Evolutionary conservation across 2,888 invertebrate species (phyloP).

Genomic region (Mellilla xanthometata): DNA sequence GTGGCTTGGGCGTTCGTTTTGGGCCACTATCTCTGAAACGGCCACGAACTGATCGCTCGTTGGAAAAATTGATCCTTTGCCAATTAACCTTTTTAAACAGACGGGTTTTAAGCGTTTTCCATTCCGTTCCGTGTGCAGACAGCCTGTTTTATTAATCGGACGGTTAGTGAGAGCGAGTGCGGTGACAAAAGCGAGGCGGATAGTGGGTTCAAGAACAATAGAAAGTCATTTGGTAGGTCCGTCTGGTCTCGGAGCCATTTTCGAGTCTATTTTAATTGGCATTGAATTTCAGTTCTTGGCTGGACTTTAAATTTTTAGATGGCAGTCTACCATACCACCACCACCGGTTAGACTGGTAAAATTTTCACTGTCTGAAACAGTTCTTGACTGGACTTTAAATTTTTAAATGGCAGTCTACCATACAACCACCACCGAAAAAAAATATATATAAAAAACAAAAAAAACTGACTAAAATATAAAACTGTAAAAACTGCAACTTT

Average conservation of each 20-base stretch:
- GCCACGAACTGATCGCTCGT: constrained; percentile 45
- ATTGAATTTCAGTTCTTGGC: constrained; percentile 41
- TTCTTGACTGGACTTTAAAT: constrained; percentile 11
- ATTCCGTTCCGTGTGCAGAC: constrained; percentile 47
- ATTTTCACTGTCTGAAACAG: too few relatives aligned
- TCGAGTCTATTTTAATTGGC: constrained; percentile 65
- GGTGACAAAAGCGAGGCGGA: constrained; percentile 60
- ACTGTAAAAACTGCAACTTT: too few relatives aligned
- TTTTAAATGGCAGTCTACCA: too few relatives aligned
- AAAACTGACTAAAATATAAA: too few relatives aligned
- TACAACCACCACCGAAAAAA: too few relatives aligned
- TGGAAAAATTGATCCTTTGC: constrained; percentile 36
- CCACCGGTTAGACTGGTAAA: too few relatives aligned
- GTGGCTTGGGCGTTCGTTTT: too few relatives aligned
- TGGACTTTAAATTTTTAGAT: too few relatives aligned
- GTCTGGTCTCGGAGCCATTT: constrained; percentile 43
- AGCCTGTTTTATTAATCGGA: constrained; percentile 66
- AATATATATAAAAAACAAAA: too few relatives aligned
- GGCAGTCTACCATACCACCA: too few relatives aligned
- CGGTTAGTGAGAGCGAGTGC: constrained; percentile 53
- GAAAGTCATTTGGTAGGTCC: constrained; percentile 59
- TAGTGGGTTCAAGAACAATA: constrained; percentile 73
- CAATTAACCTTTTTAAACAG: constrained; percentile 37
- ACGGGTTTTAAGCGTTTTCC: constrained; percentile 24
- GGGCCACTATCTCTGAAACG: constrained; percentile 69